These are phyloP conservation scores for Atethmia centrago DNA, from an alignment of 2,888 invertebrate species.

Conservation along the genomic window DNA sequence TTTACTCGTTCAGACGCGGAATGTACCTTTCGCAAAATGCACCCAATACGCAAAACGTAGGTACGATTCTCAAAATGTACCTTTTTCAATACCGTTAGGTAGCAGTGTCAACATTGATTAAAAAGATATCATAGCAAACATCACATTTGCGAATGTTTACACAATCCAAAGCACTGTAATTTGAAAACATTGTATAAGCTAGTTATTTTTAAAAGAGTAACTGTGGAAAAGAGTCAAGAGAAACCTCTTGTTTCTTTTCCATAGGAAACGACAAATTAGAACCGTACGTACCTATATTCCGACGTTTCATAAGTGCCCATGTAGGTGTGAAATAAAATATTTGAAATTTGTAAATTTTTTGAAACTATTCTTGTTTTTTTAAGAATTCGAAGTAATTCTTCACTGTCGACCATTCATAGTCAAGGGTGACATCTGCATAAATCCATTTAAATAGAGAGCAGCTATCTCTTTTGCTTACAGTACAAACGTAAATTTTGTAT, in stretches of 20 bases:
- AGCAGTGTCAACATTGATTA: not conserved
- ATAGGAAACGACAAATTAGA: not conserved
- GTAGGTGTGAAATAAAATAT: no score
- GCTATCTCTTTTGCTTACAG: not conserved
- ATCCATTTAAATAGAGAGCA: not conserved
- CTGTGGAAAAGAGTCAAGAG: no score
- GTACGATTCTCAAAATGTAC: no score
- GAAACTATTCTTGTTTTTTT: not conserved
- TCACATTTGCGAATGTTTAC: not conserved
- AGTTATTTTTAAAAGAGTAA: not conserved
- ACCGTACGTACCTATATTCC: not conserved
- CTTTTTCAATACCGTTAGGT: no score
- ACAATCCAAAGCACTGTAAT: no score
- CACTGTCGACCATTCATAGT: not conserved
- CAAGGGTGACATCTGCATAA: not conserved
- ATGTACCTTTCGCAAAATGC: no score
- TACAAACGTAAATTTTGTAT: conserved; percentile 28
- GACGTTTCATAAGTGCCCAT: not conserved
- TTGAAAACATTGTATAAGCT: no score
- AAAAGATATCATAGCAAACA: not conserved
- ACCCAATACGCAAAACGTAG: no score
- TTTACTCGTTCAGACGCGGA: no score
- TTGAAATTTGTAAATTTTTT: no score
- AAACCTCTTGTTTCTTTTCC: not conserved
- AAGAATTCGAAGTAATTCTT: not conserved